phyloP scores from a whole-genome alignment of 1,140 invertebrate genomes.

The Tetramorium alpestre region DNA sequence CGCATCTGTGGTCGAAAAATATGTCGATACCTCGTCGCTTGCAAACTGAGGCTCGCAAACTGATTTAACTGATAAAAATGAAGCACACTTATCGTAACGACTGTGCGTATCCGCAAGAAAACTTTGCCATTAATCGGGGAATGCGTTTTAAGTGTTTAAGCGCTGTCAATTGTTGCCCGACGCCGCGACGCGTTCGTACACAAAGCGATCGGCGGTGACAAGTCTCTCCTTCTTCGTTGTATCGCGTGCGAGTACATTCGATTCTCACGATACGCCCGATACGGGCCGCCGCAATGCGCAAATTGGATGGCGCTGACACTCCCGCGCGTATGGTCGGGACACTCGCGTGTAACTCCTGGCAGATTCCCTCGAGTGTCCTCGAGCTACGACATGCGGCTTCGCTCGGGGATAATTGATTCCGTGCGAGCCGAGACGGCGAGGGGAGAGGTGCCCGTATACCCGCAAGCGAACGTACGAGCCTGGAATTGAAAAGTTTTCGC shows the following conservation, averaged over 20 bases:
- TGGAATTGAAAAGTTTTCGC: constrained; percentile 54
- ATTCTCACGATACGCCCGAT: neutral
- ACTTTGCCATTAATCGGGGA: neutral
- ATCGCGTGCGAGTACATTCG: neutral
- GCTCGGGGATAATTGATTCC: constrained; percentile 62
- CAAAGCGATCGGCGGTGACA: neutral
- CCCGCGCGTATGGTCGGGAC: constrained; percentile 48
- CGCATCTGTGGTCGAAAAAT: neutral
- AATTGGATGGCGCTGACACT: constrained; percentile 64
- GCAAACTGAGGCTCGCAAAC: neutral
- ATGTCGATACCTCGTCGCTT: neutral
- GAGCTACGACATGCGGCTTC: constrained; percentile 62
- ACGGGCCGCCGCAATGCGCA: constrained; percentile 32
- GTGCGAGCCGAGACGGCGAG: constrained; percentile 33
- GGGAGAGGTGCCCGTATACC: neutral
- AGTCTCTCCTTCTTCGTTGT: neutral
- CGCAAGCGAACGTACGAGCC: constrained; percentile 1
- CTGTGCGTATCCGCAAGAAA: neutral
- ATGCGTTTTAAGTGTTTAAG: neutral
- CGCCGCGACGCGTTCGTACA: neutral
- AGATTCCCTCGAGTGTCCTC: constrained; percentile 60
- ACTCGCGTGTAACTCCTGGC: constrained; percentile 53
- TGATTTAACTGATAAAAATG: neutral
- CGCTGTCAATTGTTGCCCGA: constrained; percentile 7
- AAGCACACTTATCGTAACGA: neutral